Percentiles rank a stretch among this genome's conserved stretches.
Conservation (phyloP, 2,113 vertebrate species). For the Andinoacara biseriatus region DNA sequence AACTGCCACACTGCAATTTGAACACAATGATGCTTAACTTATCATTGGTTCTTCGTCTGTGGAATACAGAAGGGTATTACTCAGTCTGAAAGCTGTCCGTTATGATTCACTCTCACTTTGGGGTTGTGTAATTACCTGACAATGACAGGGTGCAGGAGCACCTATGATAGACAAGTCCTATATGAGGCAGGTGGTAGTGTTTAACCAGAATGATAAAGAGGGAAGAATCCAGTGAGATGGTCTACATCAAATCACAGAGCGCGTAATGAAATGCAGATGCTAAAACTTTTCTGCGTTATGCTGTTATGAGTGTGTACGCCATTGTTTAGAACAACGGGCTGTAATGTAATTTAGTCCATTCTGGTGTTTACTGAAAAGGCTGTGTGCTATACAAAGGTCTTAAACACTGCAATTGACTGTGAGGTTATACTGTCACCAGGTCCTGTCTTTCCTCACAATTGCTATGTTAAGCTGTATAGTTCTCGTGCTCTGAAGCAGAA, state of each 20-base stretch:
- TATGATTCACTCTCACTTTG: slow-evolving; percentile 44
- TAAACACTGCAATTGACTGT: slow-evolving; percentile 14
- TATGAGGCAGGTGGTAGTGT: slow-evolving; percentile 36
- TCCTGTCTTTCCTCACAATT: background rate
- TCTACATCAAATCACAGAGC: slow-evolving; percentile 56
- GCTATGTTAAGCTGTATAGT: background rate
- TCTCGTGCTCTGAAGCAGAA: background rate
- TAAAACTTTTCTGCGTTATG: slow-evolving; percentile 10
- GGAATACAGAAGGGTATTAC: slow-evolving; percentile 2
- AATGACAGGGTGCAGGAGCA: slow-evolving; percentile 48
- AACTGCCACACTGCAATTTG: slow-evolving; percentile 16
- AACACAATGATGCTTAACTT: background rate
- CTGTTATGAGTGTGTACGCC: background rate
- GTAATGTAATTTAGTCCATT: slow-evolving; percentile 36
- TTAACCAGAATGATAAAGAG: slow-evolving; percentile 51
- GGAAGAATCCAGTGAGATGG: background rate
- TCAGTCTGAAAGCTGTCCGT: slow-evolving; percentile 5
- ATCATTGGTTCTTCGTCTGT: background rate
- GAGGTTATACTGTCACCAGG: slow-evolving; percentile 7
- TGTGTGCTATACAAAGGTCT: slow-evolving; percentile 1
- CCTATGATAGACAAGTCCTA: slow-evolving; percentile 17
- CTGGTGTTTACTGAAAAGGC: slow-evolving; percentile 50
- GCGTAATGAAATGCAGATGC: slow-evolving; percentile 44
- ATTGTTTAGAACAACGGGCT: slow-evolving; percentile 40
- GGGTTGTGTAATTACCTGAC: slow-evolving; percentile 45